Percentiles rank a stretch among this genome's conserved stretches.
These are phyloP conservation scores for Orbicella faveolata DNA, from an alignment of 64 coral and sea anemone species.

Conservation along the genomic window DNA sequence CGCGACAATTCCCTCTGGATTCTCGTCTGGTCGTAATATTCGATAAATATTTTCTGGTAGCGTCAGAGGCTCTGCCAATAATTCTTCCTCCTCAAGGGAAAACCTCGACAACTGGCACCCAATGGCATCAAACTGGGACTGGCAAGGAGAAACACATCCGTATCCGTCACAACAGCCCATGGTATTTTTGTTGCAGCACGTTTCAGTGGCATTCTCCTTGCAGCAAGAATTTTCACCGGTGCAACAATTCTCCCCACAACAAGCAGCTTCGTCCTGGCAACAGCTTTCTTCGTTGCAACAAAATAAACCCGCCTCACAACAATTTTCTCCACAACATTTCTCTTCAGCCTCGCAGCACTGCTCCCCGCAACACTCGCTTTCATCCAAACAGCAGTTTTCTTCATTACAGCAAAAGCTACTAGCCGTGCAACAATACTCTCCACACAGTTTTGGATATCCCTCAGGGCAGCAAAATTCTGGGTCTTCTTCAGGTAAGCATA, in stretches of 20 bases:
- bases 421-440: neutral
- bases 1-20: constrained; percentile 20
- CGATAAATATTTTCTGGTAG: neutral
- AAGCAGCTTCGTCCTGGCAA: too few relatives aligned
- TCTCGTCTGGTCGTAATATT: constrained; percentile 36
- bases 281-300: too few relatives aligned
- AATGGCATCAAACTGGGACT: constrained; percentile 22
- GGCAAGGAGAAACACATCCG: constrained; percentile 9
- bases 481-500: neutral
- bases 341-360: too few relatives aligned
- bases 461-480: neutral
- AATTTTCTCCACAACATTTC: too few relatives aligned
- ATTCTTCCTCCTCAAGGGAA: neutral
- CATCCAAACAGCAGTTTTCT: neutral
- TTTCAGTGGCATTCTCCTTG: neutral
- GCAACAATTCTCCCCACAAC: neutral
- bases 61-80: too few relatives aligned
- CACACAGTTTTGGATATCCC: constrained; percentile 8
- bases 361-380: neutral
- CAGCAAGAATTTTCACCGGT: neutral
- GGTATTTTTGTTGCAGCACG: constrained; percentile 9
- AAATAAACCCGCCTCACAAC: too few relatives aligned
- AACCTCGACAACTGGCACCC: neutral
- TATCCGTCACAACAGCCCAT: constrained; percentile 26
- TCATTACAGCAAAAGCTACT: constrained; percentile 6